A percentile compares a stretch with the other conserved stretches of the same genome.
Evolutionary conservation across 2,888 invertebrate species (phyloP).

Genomic region (Tethea ocularis): DNA sequence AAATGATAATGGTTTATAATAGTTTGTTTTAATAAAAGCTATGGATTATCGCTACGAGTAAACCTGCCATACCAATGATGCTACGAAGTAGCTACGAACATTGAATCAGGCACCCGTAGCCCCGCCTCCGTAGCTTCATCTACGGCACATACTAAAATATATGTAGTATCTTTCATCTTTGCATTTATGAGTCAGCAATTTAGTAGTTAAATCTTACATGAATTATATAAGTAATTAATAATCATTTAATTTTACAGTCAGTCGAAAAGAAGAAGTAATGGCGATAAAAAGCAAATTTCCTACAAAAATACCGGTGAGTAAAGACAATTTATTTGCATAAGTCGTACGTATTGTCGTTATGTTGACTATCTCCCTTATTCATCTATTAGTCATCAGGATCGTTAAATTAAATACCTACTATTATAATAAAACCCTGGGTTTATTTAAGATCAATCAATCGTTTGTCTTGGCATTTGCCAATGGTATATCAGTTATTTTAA

Average conservation of each 20-base stretch:
- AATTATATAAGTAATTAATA: background rate
- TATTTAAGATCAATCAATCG: background rate
- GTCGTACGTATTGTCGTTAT: no score
- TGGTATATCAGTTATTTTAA: no score
- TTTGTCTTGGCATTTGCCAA: no score
- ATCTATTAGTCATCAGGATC: background rate
- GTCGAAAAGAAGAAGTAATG: conserved; percentile 89
- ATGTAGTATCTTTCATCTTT: no score
- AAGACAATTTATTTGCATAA: background rate
- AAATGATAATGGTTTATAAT: no score
- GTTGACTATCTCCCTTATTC: background rate
- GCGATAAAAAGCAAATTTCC: conserved; percentile 91
- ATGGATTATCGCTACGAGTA: background rate
- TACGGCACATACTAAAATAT: no score
- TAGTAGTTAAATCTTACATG: background rate
- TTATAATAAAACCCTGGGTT: background rate
- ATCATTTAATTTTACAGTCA: conserved; percentile 75
- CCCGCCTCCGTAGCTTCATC: no score
- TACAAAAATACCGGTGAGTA: conserved; percentile 90
- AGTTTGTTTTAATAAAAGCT: no score
- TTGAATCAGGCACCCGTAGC: background rate
- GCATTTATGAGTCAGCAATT: no score
- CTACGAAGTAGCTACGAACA: background rate
- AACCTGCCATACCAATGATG: background rate
- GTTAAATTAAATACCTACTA: background rate